phyloP scores from a whole-genome alignment of 2,113 vertebrate genomes.

The Sciurus niger region DNA sequence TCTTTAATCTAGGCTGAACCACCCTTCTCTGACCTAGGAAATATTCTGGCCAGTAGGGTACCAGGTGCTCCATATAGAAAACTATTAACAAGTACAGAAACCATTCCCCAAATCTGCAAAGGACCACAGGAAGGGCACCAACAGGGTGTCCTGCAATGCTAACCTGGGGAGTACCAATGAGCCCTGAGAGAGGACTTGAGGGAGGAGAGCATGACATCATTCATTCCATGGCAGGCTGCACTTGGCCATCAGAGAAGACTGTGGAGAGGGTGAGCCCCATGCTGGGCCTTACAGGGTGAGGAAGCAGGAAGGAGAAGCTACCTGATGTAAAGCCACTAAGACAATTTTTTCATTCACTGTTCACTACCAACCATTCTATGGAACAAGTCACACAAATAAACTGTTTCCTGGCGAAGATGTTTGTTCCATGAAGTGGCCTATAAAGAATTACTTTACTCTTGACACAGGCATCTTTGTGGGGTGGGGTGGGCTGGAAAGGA shows the following conservation, averaged over 20 bases:
- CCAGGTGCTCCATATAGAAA: neutral
- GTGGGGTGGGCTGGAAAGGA: neutral
- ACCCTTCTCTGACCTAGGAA: neutral
- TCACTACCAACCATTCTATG: neutral
- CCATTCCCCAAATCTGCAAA: neutral
- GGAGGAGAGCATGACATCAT: neutral
- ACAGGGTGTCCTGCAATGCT: neutral
- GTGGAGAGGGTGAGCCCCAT: neutral
- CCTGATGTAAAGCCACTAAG: neutral
- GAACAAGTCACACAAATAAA: neutral
- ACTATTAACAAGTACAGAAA: neutral
- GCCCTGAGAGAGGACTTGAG: neutral
- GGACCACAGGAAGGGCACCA: neutral
- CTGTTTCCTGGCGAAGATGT: neutral
- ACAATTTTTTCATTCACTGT: neutral
- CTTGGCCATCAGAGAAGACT: neutral
- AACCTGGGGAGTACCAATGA: neutral
- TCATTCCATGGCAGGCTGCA: neutral
- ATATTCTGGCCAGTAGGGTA: neutral
- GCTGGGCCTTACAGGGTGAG: neutral
- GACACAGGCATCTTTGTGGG: neutral
- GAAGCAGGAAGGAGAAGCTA: neutral
- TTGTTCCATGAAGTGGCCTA: accelerated
- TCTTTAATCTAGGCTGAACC: neutral
- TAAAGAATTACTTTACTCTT: neutral